Evolutionary conservation across 2,113 vertebrate genomes (phyloP), one percentile per base, ranked within the genome.

Genomic region (Gallinago paraguaiae): DNA sequence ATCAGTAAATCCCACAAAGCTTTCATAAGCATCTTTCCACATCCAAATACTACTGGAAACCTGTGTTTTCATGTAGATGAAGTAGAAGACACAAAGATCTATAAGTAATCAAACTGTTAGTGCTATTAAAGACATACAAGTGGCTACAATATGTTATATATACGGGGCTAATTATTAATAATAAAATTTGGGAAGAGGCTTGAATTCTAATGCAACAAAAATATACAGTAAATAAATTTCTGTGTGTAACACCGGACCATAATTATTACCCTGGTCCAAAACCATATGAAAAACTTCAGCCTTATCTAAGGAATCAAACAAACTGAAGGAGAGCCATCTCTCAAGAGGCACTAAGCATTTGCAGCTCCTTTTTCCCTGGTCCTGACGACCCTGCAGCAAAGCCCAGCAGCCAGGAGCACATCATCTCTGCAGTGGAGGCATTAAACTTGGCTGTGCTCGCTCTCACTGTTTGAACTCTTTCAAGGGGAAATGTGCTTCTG

Each of bases 1-100:
- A 2, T 79, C 45, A 84, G 39, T 82, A 96, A 97, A 89, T 84
- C 65, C 83, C 80, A 89, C 67, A 93, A 91, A 96, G 92, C 86
- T 84, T 87, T 54, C 5, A 0, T 91, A 92, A 95, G 81, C 67
- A 79, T 69, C 93, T 91, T 96, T 93, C 31, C 30, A 78, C 63
- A 69, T 74, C 75, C 54, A 88, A 92, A 87, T 86, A 69, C 78
- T 80, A 76, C 1, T 80, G 70, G 65, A 92, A 92, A 91, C 56
- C 69, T 92, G 46, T 45, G 37, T 43, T 60, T 37, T 39, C 50
- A 83, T 24, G n/a, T 30, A 79, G 65, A 78, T 56, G 45, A 88
- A 77, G 83, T 17, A 86, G 23, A 71, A 82, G 80, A 82, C 1
- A 2, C 28, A 39, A 89, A 88, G 39, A 68, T 46, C 82, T 67